phyloP scores from a whole-genome alignment of 2,797 vertebrate species.

The Novumbra hubbsi region DNA sequence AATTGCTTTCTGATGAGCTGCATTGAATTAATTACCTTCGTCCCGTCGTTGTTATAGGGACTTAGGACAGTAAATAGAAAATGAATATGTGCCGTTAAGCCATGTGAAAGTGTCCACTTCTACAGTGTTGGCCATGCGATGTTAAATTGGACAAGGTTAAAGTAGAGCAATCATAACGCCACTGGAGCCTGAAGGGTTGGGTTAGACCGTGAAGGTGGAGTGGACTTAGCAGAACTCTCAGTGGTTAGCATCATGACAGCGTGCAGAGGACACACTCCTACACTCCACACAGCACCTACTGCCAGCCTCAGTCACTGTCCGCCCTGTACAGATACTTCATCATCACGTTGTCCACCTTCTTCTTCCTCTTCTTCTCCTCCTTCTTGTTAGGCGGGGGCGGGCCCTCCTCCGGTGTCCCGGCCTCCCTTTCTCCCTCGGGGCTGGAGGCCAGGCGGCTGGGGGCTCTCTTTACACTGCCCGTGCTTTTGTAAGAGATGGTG shows the following conservation, averaged over 20 bases:
- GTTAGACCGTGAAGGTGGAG: conserved; percentile 8
- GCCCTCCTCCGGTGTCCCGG: conserved; percentile 23
- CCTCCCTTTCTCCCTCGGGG: conserved; percentile 54
- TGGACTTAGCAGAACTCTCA: conserved; percentile 6
- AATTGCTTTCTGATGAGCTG: conserved; percentile 6
- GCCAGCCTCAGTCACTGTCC: conserved; percentile 88
- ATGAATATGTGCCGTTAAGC: neutral
- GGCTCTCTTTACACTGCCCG: conserved; percentile 86
- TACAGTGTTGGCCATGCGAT: neutral
- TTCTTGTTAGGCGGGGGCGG: conserved; percentile 71
- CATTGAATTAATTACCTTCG: conserved; percentile 12
- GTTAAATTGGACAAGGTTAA: neutral
- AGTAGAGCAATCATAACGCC: conserved; percentile 12
- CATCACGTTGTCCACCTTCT: conserved; percentile 92
- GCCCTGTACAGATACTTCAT: conserved; percentile 97
- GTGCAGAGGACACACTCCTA: conserved; percentile 68
- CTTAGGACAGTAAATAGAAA: conserved; percentile 3
- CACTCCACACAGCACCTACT: conserved; percentile 79
- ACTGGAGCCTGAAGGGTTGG: neutral
- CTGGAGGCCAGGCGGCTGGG: conserved; percentile 57
- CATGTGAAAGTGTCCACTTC: neutral
- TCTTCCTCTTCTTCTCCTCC: conserved; percentile 87
- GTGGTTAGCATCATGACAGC: conserved; percentile 75
- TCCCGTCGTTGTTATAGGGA: neutral
- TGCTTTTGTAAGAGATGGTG: conserved; percentile 86